Evolutionary conservation across 2,113 vertebrate species (phyloP).

Genomic region (Eira barbara): DNA sequence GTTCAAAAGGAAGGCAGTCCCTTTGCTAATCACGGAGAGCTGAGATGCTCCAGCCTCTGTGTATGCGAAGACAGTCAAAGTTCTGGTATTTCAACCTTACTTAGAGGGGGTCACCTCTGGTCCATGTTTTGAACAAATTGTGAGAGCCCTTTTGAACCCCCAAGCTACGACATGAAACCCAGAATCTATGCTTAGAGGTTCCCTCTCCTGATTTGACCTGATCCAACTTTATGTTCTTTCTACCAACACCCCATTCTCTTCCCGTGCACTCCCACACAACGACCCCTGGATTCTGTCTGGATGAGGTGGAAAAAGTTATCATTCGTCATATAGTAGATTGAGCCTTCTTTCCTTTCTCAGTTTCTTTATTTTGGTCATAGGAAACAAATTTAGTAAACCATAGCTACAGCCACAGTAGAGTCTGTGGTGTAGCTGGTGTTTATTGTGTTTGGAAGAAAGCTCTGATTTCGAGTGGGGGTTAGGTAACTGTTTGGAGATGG

Average conservation of each 20-base stretch:
- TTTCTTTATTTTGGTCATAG: neutral
- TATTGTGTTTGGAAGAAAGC: neutral
- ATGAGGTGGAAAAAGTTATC: neutral
- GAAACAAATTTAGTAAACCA: neutral
- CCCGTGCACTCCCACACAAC: too few relatives aligned
- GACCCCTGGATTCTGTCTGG: neutral
- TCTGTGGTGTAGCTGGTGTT: neutral
- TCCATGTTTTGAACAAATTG: neutral
- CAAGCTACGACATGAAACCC: neutral
- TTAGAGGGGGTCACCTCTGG: neutral
- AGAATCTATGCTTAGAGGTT: neutral
- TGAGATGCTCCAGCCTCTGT: neutral
- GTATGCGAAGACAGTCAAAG: neutral
- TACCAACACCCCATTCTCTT: neutral
- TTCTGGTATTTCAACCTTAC: neutral
- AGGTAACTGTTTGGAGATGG: neutral
- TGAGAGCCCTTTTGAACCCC: neutral
- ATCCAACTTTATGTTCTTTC: neutral
- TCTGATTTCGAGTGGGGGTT: neutral
- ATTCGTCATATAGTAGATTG: neutral
- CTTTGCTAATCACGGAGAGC: neutral
- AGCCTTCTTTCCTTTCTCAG: neutral
- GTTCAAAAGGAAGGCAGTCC: neutral
- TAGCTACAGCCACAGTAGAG: neutral
- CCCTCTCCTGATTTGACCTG: neutral